These are phyloP conservation scores for Triplophysa siluroides DNA, from an alignment of 2,113 vertebrate genomes.

Conservation along the genomic window DNA sequence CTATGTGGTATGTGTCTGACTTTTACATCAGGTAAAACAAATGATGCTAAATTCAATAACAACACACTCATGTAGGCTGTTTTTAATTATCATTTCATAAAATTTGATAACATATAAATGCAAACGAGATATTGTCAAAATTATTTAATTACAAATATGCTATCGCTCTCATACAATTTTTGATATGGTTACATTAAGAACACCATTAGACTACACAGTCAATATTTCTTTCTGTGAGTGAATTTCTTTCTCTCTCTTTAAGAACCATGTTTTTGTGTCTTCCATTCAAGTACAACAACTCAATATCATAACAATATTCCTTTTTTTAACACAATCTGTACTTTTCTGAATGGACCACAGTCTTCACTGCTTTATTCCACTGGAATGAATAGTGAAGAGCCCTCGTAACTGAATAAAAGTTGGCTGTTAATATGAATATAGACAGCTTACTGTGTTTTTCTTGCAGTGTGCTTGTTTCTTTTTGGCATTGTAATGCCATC, in stretches of 20 bases:
- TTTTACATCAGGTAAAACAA: constrained; percentile 18
- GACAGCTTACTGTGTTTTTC: neutral
- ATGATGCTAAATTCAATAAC: constrained; percentile 32
- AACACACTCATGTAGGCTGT: neutral
- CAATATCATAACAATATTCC: no score
- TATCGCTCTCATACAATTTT: neutral
- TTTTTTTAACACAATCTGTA: neutral
- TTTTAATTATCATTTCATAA: neutral
- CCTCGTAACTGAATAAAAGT: neutral
- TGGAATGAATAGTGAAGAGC: neutral
- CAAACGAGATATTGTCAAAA: constrained; percentile 2
- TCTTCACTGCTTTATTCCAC: neutral
- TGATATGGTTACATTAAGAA: neutral
- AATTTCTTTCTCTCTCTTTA: neutral
- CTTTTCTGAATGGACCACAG: neutral
- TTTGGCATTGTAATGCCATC: no score
- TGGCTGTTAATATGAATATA: neutral
- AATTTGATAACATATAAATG: constrained; percentile 5
- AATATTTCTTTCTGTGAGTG: neutral
- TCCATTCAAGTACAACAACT: no score
- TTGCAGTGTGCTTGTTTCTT: no score
- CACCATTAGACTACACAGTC: neutral
- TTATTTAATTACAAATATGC: neutral
- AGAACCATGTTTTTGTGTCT: no score
- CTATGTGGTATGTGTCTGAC: constrained; percentile 37